Conservation (phyloP, 2,113 vertebrate species). For the Triplophysa rosa region DNA sequence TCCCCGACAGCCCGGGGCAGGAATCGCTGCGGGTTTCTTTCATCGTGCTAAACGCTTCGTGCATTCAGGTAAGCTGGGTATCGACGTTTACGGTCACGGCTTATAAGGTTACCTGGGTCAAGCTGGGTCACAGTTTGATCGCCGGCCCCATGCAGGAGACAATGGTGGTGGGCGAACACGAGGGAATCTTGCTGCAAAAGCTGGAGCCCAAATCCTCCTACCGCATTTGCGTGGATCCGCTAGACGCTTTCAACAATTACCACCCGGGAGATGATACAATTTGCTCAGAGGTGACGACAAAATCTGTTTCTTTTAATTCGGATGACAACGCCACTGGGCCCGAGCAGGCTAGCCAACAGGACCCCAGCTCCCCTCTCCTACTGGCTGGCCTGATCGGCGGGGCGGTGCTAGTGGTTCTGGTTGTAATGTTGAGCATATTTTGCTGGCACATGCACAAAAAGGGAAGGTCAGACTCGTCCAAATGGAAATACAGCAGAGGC, state of each 20-base stretch:
- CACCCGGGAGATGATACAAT: constrained; percentile 81
- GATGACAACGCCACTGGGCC: constrained; percentile 84
- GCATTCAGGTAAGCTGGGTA: constrained; percentile 87
- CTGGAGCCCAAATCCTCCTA: constrained; percentile 87
- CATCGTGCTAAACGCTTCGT: constrained; percentile 84
- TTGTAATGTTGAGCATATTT: constrained; percentile 85
- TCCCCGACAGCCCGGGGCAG: constrained; percentile 68
- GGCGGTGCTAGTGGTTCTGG: constrained; percentile 84
- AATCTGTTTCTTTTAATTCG: constrained; percentile 74
- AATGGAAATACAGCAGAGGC: constrained; percentile 93
- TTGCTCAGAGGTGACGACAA: constrained; percentile 87
- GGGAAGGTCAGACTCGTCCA: constrained; percentile 83
- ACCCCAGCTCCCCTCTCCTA: constrained; percentile 84
- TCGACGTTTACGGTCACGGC: constrained; percentile 82
- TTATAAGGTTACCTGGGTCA: constrained; percentile 90
- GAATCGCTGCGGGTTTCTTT: constrained; percentile 82
- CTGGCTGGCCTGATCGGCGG: constrained; percentile 89
- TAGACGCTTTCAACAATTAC: constrained; percentile 87
- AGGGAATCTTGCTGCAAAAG: constrained; percentile 80
- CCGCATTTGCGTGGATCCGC: constrained; percentile 86
- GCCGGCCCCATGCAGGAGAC: constrained; percentile 86
- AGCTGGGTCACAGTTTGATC: constrained; percentile 87
- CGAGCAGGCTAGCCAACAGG: constrained; percentile 84
- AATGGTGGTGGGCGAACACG: constrained; percentile 83
- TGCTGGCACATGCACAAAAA: constrained; percentile 96